Conservation (phyloP, 2,888 invertebrate genomes). For the Melieria picta region DNA sequence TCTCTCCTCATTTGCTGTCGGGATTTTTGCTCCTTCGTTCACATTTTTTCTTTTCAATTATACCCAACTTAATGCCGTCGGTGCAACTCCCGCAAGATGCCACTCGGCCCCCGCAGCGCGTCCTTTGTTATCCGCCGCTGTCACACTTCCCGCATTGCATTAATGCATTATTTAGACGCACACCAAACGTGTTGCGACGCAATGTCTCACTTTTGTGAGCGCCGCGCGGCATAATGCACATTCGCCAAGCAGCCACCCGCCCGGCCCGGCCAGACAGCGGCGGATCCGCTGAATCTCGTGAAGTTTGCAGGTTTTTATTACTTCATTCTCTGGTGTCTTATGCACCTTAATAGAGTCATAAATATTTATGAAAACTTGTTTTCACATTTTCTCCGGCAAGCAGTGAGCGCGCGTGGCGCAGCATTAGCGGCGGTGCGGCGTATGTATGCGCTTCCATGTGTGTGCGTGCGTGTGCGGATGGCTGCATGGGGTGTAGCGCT, state of each 20-base stretch:
- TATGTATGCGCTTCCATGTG: too few relatives aligned
- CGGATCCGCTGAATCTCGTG: not conserved
- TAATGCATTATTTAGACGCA: constrained; percentile 3
- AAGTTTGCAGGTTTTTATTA: not conserved
- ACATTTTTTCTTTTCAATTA: too few relatives aligned
- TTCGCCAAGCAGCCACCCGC: not conserved
- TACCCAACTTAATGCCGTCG: too few relatives aligned
- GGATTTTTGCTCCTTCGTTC: too few relatives aligned
- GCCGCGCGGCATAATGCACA: not conserved
- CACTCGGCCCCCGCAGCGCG: too few relatives aligned
- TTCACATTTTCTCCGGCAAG: constrained; percentile 23
- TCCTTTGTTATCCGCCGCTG: not conserved
- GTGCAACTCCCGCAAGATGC: too few relatives aligned
- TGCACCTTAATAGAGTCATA: constrained; percentile 63
- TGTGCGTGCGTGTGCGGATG: too few relatives aligned
- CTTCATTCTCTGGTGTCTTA: constrained; percentile 9
- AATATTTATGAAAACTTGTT: constrained; percentile 62
- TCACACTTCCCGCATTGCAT: not conserved
- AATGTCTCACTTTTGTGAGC: not conserved
- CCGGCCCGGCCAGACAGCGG: not conserved
- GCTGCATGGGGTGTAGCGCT: too few relatives aligned
- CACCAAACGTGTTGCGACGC: constrained; percentile 3
- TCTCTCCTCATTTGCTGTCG: too few relatives aligned
- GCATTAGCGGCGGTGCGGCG: too few relatives aligned
- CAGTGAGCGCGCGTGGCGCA: not conserved